Conservation (phyloP, 2,113 vertebrate genomes). For the Oophaga pumilio region DNA sequence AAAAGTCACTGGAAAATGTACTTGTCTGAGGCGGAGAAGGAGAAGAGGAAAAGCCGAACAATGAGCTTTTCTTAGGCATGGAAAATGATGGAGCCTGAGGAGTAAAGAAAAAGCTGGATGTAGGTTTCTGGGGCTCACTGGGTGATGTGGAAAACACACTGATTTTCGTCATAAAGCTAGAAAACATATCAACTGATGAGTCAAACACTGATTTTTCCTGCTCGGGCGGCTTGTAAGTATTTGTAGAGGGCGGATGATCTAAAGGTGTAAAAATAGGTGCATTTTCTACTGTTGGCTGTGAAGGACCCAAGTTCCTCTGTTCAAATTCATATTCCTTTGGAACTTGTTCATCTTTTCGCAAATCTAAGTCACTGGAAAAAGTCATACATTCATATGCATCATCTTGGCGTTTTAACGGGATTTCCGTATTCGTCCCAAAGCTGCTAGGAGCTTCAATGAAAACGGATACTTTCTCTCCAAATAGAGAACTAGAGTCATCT, state of each 20-base stretch:
- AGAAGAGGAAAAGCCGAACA: constrained; percentile 76
- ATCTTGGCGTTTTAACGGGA: constrained; percentile 52
- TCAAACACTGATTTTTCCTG: constrained; percentile 74
- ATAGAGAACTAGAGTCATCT: background rate
- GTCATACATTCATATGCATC: constrained; percentile 49
- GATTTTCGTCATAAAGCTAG: constrained; percentile 87
- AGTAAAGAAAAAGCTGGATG: constrained; percentile 80
- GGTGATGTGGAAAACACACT: constrained; percentile 75
- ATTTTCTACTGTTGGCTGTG: constrained; percentile 55
- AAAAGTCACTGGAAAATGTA: constrained; percentile 78
- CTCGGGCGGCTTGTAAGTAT: constrained; percentile 65
- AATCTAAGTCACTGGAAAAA: constrained; percentile 48
- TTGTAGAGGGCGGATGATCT: constrained; percentile 55
- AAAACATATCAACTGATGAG: constrained; percentile 81
- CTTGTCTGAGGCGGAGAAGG: constrained; percentile 72
- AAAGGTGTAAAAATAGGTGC: constrained; percentile 42
- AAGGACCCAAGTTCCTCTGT: background rate
- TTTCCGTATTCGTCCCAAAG: constrained; percentile 22
- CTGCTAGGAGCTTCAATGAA: constrained; percentile 9
- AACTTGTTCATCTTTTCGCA: constrained; percentile 50
- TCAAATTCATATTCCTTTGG: constrained; percentile 49
- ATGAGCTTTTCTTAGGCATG: constrained; percentile 75
- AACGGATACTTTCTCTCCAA: constrained; percentile 43
- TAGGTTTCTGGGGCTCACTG: constrained; percentile 75
- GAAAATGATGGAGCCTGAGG: constrained; percentile 70